phyloP scores from a whole-genome alignment of 1,140 invertebrate species.

The Acromyrmex heyeri region DNA sequence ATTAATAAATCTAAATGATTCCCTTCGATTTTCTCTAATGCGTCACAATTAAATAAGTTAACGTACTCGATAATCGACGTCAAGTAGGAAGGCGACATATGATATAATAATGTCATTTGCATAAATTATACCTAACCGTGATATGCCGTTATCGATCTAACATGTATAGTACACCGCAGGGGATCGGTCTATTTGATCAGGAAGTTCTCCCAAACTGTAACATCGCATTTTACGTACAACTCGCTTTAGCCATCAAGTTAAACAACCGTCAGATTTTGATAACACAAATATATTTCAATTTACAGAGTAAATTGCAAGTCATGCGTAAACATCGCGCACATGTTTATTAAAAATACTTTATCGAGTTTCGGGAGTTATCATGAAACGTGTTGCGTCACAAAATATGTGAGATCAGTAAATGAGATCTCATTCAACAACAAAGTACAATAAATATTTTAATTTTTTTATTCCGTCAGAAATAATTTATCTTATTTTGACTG shows the following conservation, averaged over 20 bases:
- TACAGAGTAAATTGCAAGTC: background rate
- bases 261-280: slow-evolving; percentile 27
- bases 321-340: background rate
- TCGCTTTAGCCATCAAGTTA: slow-evolving; percentile 17
- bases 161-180: background rate
- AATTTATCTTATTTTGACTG: background rate
- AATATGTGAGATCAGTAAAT: background rate
- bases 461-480: background rate
- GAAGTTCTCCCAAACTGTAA: slow-evolving; percentile 41
- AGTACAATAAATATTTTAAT: background rate
- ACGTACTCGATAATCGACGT: slow-evolving; percentile 24
- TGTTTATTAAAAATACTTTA: background rate
- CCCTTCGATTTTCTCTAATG: background rate
- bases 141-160: slow-evolving; percentile 49
- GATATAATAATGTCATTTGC: slow-evolving; percentile 49
- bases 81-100: background rate
- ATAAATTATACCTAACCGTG: slow-evolving; percentile 46
- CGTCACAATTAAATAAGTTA: background rate
- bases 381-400: background rate
- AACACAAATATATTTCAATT: slow-evolving; percentile 15
- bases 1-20: background rate
- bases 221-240: slow-evolving; percentile 12
- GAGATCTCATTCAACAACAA: background rate
- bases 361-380: background rate
- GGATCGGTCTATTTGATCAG: slow-evolving; percentile 33